Base-by-base conservation (phyloP, 2,888 invertebrate species). In the Tenthredo mesomela region DNA sequence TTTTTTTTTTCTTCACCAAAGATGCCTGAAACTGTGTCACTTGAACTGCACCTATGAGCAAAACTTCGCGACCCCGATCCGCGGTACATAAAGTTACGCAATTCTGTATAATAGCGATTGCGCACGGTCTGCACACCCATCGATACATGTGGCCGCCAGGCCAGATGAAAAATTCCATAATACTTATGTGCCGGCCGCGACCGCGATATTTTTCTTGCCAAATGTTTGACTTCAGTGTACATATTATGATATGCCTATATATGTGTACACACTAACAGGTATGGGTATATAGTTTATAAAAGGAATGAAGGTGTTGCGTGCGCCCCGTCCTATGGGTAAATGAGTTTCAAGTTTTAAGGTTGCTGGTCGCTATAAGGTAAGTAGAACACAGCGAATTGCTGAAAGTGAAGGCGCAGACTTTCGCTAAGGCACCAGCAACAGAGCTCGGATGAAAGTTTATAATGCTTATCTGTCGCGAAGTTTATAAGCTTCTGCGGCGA, bases 401-500 rank as follows among this genome's bases (percentile, higher is more conserved):
- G 82, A 82, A 82, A 82, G 82, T 70, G 70, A 82, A 82, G 82
- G 82, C 82, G 82, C 67, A 47, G 70, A 82, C 82, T 82, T 82
- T 82, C 82, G 82, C 82, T 82, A 67, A 40, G 70, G 67, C 70
- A 82, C 47, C 40, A 82, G 47, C 67, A 65, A 12, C 61, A 21
- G 82, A 47, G 21, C 67, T 67, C 47, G 82, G 67, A 82, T 67
- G 82, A 82, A 82, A 82, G 82, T 82, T 65, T 65, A 82, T 37
- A 40, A 80, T 40, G 33, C 82, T 43, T 67, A 67, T 82, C 82
- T 67, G 47, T 67, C 67, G 50, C 82, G 9, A 67, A 67, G 43
- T 67, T 47, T 67, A 54, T 54, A 18, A 43, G 70, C n/a, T 15
- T 80, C 21, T 54, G 77, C 29, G 77, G 77, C 77, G 21, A 54